Base-by-base conservation (phyloP, 2,113 vertebrate species). In the Erinaceus europaeus region DNA sequence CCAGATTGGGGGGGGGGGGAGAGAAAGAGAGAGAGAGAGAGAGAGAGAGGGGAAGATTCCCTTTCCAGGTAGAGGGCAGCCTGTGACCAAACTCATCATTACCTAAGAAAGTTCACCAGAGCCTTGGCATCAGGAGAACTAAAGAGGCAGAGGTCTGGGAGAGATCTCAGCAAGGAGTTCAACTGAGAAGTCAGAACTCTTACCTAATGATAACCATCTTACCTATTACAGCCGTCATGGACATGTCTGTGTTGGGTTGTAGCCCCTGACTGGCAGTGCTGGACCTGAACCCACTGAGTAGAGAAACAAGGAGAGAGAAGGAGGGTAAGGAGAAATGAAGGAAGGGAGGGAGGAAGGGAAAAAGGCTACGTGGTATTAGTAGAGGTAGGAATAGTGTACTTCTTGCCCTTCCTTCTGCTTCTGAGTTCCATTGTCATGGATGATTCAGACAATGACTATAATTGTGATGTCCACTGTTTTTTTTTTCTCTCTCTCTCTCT, bases 391-490 rank as follows among this genome's bases (percentile, higher is more conserved):
- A 76, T 50, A 34, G 6, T 7, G 1, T 21, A 3, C 17, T 29
- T 44, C 50, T 8, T n/a, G 2, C 9, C 25, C 38, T 62, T 68
- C 25, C 29, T 46, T 34, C 11, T 57, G 62, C 40, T 27, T 14
- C 65, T 15, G 12, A 32, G 34, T 25, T 29, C 23, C 68, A 0
- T 5, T 2, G 14, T 76, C 34, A 17, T 36, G 10, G 52, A 32
- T 5, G 0, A 23, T 2, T 59, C 12, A 27, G 44, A 34, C 8
- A 23, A 0, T 2, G 1, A 20, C 59, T 62, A 34, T 29, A 13
- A 61, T 11, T 9, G 57, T 4, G 12, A n/a, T 13, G 12, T 3
- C 8, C 61, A 36, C n/a, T n/a, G n/a, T n/a, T n/a, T n/a, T n/a
- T n/a, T n/a, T n/a, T n/a, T n/a, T n/a, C n/a, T n/a, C n/a, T n/a